These are phyloP conservation scores for Mungos mungo DNA, from an alignment of 2,113 vertebrate genomes.

Conservation along the genomic window DNA sequence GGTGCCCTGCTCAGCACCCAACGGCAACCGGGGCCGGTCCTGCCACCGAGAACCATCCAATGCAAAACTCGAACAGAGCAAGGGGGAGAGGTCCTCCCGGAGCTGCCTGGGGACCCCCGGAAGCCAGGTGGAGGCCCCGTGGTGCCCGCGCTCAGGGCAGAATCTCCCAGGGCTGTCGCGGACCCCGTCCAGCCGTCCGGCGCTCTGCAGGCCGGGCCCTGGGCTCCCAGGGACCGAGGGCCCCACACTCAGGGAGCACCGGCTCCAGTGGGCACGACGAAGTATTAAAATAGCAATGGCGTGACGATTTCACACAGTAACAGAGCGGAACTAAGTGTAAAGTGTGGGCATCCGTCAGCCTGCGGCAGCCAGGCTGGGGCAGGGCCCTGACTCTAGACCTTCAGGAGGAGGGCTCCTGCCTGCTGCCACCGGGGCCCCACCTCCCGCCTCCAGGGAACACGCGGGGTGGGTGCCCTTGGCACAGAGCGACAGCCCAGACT, in stretches of 20 bases:
- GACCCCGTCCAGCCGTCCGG: not conserved
- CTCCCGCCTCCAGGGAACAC: not conserved
- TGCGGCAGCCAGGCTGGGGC: not conserved
- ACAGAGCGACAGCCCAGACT: not conserved
- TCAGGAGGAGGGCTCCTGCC: not conserved
- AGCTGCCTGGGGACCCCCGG: accelerated
- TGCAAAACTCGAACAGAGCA: accelerated
- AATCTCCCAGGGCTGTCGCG: not conserved
- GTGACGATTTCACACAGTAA: too few species aligned
- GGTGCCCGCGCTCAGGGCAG: not conserved
- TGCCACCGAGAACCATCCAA: not conserved
- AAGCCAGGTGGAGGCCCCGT: not conserved
- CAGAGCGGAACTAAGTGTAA: too few species aligned
- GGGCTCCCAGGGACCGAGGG: too few species aligned
- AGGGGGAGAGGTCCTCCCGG: accelerated
- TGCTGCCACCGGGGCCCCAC: not conserved
- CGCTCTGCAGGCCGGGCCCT: not conserved
- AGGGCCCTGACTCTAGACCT: not conserved
- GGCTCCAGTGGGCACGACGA: too few species aligned
- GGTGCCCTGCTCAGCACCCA: too few species aligned
- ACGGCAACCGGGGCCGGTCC: accelerated
- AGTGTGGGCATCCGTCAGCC: not conserved
- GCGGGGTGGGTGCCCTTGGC: not conserved
- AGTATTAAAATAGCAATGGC: too few species aligned
- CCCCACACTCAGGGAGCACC: too few species aligned